A percentile compares a stretch with the other conserved stretches of the same genome.
These are phyloP conservation scores for Plestiodon gilberti DNA, from an alignment of 2,113 vertebrate species.

Conservation along the genomic window DNA sequence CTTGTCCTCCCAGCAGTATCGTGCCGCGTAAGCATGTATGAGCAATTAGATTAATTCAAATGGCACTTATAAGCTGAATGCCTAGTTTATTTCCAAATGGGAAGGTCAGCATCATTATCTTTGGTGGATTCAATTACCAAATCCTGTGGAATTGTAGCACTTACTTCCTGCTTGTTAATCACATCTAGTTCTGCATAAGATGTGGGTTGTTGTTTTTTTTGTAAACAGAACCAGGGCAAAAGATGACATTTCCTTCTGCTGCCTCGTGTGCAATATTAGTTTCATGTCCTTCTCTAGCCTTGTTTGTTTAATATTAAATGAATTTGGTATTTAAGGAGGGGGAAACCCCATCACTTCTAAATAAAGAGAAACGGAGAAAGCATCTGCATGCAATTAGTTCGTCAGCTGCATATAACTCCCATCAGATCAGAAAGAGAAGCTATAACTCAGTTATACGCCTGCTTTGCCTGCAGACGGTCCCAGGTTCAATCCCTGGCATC, in stretches of 20 bases:
- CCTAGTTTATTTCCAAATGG: conserved; percentile 71
- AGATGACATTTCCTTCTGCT: conserved; percentile 59
- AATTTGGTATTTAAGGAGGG: neutral
- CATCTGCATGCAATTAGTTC: conserved; percentile 62
- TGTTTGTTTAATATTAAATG: conserved; percentile 37
- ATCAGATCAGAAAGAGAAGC: conserved; percentile 25
- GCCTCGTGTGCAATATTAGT: conserved; percentile 41
- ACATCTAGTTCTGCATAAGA: conserved; percentile 50
- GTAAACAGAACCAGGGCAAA: conserved; percentile 58
- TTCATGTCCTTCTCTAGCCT: conserved; percentile 57
- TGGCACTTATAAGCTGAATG: conserved; percentile 60
- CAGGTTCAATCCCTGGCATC: no score
- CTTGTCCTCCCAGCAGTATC: conserved; percentile 10
- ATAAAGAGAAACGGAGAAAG: conserved; percentile 45
- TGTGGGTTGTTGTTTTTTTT: neutral
- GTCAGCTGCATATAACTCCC: conserved; percentile 55
- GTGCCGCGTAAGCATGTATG: conserved; percentile 24
- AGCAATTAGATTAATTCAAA: conserved; percentile 66
- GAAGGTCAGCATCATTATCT: conserved; percentile 74
- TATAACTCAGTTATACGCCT: no score
- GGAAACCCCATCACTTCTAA: conserved; percentile 27
- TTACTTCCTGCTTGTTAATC: conserved; percentile 66
- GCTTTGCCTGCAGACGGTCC: no score
- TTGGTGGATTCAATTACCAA: conserved; percentile 69
- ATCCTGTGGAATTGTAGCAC: conserved; percentile 57